These are phyloP conservation scores for Pandemis heparana DNA, from an alignment of 2,888 invertebrate species.

Conservation along the genomic window DNA sequence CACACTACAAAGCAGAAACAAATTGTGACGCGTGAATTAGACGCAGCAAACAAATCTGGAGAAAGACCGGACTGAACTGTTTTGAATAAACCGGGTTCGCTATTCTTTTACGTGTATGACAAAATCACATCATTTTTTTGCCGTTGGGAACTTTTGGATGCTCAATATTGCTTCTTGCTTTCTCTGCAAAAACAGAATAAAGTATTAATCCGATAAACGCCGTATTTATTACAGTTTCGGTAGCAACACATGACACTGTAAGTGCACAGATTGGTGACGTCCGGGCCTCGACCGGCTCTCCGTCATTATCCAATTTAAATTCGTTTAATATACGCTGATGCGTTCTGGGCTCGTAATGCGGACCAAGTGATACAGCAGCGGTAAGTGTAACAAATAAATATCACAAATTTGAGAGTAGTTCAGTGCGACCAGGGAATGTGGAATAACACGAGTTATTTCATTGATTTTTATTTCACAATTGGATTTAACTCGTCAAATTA, in stretches of 20 bases:
- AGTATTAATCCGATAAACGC: conserved; percentile 37
- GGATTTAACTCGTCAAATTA: too few species aligned
- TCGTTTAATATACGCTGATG: conserved; percentile 51
- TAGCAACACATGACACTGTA: conserved; percentile 41
- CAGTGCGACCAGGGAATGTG: too few species aligned
- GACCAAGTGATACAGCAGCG: background rate
- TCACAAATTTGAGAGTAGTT: too few species aligned
- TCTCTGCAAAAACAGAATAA: background rate
- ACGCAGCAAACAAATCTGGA: too few species aligned
- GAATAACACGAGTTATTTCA: too few species aligned
- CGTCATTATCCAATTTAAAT: conserved; percentile 72
- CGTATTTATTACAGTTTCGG: conserved; percentile 40
- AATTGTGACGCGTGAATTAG: too few species aligned
- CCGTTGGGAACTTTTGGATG: background rate
- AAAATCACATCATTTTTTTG: too few species aligned
- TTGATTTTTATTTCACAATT: too few species aligned
- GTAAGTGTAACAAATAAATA: background rate
- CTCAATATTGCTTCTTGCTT: background rate
- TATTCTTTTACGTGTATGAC: too few species aligned
- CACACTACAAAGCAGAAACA: too few species aligned
- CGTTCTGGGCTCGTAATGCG: background rate
- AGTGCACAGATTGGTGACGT: conserved; percentile 73
- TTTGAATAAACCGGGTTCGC: too few species aligned
- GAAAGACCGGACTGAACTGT: too few species aligned
- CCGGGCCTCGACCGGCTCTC: conserved; percentile 61